Evolutionary conservation across 35 echinoderm and acorn worm genomes (phyloP), one percentile per base, ranked within the genome.

Genomic region (Anneissia japonica): DNA sequence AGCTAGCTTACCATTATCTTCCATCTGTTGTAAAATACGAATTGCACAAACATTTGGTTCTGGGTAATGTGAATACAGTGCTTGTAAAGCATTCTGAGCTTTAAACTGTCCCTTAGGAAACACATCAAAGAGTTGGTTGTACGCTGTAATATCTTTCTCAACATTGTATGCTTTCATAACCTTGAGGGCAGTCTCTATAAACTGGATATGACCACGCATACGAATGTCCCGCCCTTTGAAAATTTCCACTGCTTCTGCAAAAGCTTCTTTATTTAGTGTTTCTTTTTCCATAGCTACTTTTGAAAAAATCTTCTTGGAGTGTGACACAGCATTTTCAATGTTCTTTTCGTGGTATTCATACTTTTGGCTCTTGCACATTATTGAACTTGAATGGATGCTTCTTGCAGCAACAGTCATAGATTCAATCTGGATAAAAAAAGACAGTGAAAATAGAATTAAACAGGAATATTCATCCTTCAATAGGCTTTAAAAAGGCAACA

Each of bases 1-100:
- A n/a, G n/a, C 41, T 72, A 30, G 56, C 90, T 92, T 92, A 97
- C 94, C 88, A 81, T 93, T 92, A 78, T 97, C 94, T 85, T 97
- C 94, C 94, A 97, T 89, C 37, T 92, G 77, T 85, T 97, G 94
- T 19, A 97, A 75, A 76, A 97, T 84, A 79, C 92, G 92, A 34
- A 97, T 83, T n/a, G 74, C 94, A 83, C 84, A 86, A 43, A 83
- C 74, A 84, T 97, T 90, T 34, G 93, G 94, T 76, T 97, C 94
- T 28, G 94, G 94, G 45, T 41, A 92, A 72, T 97, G 94, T 35
- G 87, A 83, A 41, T 90, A 93, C 78, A 97, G 93, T 17, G 84
- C 73, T 84, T 97, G 94, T 40, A 89, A 83, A 12, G 86, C n/a
- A 82, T 97, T 97, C 37, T 81, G 41, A 16, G 91, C 80, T n/a